Conservation (phyloP, 2,113 vertebrate genomes). For the Ardeotis arabs region DNA sequence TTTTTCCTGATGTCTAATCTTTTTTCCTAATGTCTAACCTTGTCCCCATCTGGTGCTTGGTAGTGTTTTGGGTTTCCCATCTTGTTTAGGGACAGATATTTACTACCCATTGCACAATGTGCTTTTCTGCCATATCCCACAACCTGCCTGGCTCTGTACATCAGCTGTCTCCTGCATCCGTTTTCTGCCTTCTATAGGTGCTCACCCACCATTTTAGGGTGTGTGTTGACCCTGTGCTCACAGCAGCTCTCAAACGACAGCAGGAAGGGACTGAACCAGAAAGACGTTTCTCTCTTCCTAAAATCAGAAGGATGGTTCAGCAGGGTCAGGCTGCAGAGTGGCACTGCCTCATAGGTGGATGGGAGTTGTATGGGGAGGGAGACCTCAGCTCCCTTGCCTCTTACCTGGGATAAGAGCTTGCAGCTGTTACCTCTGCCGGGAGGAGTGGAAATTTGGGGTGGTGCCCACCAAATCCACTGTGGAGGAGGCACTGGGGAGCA, state of each 20-base stretch:
- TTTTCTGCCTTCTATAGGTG: background rate
- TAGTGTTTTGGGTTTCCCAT: background rate
- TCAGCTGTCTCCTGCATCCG: background rate
- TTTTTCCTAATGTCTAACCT: background rate
- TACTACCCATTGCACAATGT: accelerated
- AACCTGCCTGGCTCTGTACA: background rate
- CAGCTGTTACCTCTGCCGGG: accelerated
- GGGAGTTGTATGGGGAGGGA: background rate
- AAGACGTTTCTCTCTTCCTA: background rate
- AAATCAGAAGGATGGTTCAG: background rate
- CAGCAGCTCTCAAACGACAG: background rate
- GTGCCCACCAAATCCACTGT: background rate
- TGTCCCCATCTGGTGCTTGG: background rate
- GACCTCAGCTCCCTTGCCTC: background rate
- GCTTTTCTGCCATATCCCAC: background rate
- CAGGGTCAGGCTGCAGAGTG: no score
- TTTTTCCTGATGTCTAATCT: no score
- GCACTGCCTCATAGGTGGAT: background rate
- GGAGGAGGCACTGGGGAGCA: background rate
- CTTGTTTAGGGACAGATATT: background rate
- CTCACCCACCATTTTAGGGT: background rate
- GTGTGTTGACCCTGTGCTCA: accelerated
- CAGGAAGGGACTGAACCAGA: background rate
- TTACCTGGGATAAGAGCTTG: background rate
- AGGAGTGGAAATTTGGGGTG: background rate